Conservation (phyloP, 2,113 vertebrate genomes). For the Rhea americana region DNA sequence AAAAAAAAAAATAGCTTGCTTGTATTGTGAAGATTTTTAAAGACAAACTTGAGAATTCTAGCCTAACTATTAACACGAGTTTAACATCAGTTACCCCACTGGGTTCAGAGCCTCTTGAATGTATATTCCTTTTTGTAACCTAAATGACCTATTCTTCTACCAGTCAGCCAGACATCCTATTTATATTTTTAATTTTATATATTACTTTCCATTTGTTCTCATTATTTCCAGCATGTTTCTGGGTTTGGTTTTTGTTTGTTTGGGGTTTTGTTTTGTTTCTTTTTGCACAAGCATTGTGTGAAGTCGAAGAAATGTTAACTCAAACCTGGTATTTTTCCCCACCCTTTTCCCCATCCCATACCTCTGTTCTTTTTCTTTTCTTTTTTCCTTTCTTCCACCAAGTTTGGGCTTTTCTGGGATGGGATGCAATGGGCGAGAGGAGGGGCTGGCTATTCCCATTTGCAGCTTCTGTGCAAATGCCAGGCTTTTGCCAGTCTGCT, state of each 20-base stretch:
- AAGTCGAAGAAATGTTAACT: conserved; percentile 61
- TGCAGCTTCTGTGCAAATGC: conserved; percentile 74
- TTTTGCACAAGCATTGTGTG: conserved; percentile 76
- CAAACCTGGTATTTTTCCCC: conserved; percentile 52
- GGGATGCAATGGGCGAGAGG: conserved; percentile 50
- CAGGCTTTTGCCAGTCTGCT: conserved; percentile 72
- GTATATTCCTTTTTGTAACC: conserved; percentile 82
- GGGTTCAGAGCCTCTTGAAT: conserved; percentile 84
- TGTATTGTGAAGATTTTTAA: conserved; percentile 86
- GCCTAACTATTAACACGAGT: conserved; percentile 83
- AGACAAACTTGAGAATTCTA: conserved; percentile 87
- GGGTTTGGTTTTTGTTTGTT: conserved; percentile 13
- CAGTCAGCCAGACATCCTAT: conserved; percentile 77
- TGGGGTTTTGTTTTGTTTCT: not conserved
- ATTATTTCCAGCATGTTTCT: conserved; percentile 76
- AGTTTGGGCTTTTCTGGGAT: conserved; percentile 63
- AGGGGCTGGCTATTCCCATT: conserved; percentile 71
- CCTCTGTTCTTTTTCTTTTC: conserved; percentile 22
- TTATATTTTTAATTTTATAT: conserved; percentile 81
- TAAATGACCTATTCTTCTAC: conserved; percentile 78
- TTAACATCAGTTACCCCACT: conserved; percentile 81
- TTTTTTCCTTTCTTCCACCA: conserved; percentile 43
- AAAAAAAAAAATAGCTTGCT: conserved; percentile 81
- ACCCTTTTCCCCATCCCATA: conserved; percentile 43
- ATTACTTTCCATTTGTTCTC: conserved; percentile 72